Conservation (phyloP, 2,888 invertebrate genomes). For the Acanthosepion esculentum region DNA sequence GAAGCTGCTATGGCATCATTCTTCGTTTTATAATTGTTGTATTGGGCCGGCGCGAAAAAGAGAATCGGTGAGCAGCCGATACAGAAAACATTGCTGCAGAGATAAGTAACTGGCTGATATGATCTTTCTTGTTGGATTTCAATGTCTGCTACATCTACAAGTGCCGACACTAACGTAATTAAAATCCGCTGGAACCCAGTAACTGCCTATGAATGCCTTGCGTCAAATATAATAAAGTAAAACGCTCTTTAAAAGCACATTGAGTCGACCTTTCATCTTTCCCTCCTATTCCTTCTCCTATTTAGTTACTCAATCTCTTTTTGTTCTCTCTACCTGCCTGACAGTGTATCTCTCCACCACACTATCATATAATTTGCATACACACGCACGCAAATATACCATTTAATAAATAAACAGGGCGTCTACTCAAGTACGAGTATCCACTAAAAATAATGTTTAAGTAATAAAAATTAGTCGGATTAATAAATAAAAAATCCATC, state of each 20-base stretch:
- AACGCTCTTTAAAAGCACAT: not conserved
- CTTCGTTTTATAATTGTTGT: not conserved
- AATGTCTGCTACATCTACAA: not conserved
- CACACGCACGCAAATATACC: no score
- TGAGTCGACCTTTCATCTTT: not conserved
- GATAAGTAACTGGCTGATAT: not conserved
- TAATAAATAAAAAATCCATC: no score
- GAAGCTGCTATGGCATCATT: not conserved
- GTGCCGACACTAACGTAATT: not conserved
- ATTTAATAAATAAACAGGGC: no score
- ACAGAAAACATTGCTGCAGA: not conserved
- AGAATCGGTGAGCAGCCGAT: not conserved
- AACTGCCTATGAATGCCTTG: not conserved
- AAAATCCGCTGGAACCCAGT: not conserved
- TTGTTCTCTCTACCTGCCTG: not conserved
- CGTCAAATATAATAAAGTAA: not conserved
- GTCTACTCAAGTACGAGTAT: no score
- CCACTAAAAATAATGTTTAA: no score
- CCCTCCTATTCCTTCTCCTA: not conserved
- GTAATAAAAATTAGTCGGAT: no score
- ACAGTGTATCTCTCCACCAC: not conserved
- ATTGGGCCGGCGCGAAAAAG: not conserved
- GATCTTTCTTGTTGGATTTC: not conserved
- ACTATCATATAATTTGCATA: no score
- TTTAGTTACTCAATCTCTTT: not conserved